Evolutionary conservation across 1,140 invertebrate genomes (phyloP), one percentile per base, ranked within the genome.

Genomic region (Heterodera schachtii): DNA sequence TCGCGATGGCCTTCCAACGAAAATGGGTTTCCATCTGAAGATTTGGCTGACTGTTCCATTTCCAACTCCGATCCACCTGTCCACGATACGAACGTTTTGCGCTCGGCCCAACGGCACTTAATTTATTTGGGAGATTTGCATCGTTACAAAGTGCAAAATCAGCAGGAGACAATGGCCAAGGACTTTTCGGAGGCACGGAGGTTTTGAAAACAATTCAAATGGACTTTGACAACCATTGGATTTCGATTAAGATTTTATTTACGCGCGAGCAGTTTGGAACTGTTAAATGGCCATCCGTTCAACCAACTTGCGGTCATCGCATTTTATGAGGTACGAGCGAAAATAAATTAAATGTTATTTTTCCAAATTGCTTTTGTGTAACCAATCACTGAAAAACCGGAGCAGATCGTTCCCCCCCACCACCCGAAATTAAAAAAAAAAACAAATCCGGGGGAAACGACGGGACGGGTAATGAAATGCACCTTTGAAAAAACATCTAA

Each of bases 101-200:
- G 76, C 3, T 66, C 57, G n/a, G 76, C 64, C 9, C 76, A 78
- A n/a, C 64, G 76, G 11, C 76, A 64, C 66, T 5, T 69, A 21
- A 78, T 78, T 44, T 78, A 16, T 78, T 67, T 66, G 52, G 76
- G 64, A 19, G 76, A 78, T 78, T 64, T 78, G 7, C 47, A 78
- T 46, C 76, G 76, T 3, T 78, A 78, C 49, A 78, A 78, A 66
- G 76, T 21, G 41, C 41, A 47, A 7, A 64, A 43, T 13, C n/a
- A n/a, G n/a, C 6, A 47, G 47, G 46, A 43, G 43, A 31, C 47
- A 69, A 64, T 69, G 9, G 13, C 19, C 19, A 64, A 44, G 70
- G 47, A 46, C 43, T 78, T 64, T 70, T 78, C 76, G 21, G 8
- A 31, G 11, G 76, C 76, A 16, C 66, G 66, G 4, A 78, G 19